phyloP scores from a whole-genome alignment of 1,140 invertebrate species.

The Oncopeltus fasciatus region DNA sequence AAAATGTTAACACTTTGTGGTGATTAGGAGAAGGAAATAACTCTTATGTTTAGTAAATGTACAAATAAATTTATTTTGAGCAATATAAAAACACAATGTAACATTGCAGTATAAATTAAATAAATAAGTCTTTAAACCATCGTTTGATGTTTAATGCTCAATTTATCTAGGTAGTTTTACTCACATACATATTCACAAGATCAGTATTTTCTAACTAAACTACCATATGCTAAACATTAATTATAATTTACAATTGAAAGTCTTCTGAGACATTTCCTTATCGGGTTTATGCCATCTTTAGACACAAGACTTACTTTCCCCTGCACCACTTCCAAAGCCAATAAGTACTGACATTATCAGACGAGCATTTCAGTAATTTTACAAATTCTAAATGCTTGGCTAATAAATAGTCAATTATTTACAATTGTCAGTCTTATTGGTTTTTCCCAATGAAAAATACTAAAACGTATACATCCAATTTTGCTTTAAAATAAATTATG shows the following conservation, averaged over 20 bases:
- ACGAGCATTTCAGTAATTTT: neutral
- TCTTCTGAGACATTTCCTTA: too few relatives aligned
- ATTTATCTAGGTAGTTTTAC: neutral
- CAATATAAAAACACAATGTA: neutral
- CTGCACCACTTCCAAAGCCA: neutral
- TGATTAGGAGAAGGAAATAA: too few relatives aligned
- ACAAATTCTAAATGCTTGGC: neutral
- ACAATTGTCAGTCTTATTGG: neutral
- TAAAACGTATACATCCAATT: too few relatives aligned
- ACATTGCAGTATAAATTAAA: neutral
- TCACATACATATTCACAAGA: neutral
- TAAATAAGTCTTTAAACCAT: neutral
- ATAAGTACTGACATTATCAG: neutral
- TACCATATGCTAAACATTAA: neutral
- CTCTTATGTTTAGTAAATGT: neutral
- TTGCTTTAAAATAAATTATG: too few relatives aligned
- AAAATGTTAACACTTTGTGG: too few relatives aligned
- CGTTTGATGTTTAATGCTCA: slow-evolving; percentile 1
- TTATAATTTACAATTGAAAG: too few relatives aligned
- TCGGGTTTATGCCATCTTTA: too few relatives aligned
- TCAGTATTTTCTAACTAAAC: neutral
- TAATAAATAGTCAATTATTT: neutral
- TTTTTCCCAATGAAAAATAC: too few relatives aligned
- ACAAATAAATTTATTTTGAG: slow-evolving; percentile 1
- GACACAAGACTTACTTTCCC: neutral